phyloP scores from a whole-genome alignment of 2,113 vertebrate species.

The Rhinoptilus africanus region DNA sequence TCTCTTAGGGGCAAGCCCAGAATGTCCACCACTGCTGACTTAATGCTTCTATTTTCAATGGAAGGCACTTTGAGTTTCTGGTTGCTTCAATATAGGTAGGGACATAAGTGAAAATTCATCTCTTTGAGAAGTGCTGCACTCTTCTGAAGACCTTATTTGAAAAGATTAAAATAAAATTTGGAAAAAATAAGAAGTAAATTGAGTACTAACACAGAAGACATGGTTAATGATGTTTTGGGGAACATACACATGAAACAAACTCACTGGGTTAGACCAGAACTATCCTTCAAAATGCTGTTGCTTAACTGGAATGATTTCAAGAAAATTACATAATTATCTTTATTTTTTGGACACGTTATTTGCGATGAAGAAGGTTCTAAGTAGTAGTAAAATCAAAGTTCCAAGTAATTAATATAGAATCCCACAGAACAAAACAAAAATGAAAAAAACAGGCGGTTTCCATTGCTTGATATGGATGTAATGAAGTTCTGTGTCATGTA shows the following conservation, averaged over 20 bases:
- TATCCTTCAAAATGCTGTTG: not conserved
- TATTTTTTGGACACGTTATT: not conserved
- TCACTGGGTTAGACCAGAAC: not conserved
- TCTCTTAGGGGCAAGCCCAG: not conserved
- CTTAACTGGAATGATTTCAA: not conserved
- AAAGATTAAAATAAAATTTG: not conserved
- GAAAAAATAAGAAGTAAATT: not conserved
- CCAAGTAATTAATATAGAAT: not conserved
- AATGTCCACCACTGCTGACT: not conserved
- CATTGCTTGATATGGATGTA: not conserved
- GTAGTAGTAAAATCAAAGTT: not conserved
- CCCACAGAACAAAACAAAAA: not conserved
- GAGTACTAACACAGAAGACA: not conserved
- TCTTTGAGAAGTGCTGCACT: not conserved
- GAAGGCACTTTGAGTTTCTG: not conserved
- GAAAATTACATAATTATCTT: not conserved
- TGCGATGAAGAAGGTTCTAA: not conserved
- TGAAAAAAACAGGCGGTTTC: not conserved
- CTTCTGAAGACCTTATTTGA: not conserved
- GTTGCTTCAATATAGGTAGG: not conserved
- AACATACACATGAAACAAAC: not conserved
- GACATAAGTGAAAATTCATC: not conserved
- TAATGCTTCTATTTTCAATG: not conserved
- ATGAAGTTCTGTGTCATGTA: not conserved
- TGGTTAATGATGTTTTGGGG: accelerated